Evolutionary conservation across 2,113 vertebrate genomes (phyloP).

Genomic region (Pomatorhinus ruficollis): DNA sequence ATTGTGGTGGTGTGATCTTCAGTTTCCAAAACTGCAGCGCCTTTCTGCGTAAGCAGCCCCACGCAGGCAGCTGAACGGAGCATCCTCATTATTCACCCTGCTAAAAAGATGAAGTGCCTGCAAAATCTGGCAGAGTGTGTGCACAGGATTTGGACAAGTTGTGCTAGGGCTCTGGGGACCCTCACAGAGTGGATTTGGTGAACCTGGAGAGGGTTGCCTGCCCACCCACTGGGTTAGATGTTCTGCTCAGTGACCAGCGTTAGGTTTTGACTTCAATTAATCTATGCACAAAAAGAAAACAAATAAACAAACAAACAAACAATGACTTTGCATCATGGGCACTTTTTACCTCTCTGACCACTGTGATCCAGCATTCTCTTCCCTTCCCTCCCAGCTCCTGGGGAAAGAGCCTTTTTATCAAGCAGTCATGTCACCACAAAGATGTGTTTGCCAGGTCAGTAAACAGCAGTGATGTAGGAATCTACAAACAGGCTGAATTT

Average conservation of each 20-base stretch:
- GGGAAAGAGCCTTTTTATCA: neutral
- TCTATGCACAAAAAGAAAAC: neutral
- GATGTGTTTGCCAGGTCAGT: neutral
- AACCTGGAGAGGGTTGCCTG: neutral
- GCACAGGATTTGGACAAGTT: neutral
- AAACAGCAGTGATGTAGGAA: neutral
- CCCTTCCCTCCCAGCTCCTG: neutral
- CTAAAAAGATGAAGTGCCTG: neutral
- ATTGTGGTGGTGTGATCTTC: neutral
- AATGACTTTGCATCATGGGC: neutral
- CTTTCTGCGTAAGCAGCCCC: neutral
- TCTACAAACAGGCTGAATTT: neutral
- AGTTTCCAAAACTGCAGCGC: neutral
- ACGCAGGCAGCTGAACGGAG: neutral
- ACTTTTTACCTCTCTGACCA: fast-evolving
- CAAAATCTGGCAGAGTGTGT: neutral
- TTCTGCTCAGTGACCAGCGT: slow-evolving; percentile 4
- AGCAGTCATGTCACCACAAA: neutral
- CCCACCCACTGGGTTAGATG: neutral
- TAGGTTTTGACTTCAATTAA: slow-evolving; percentile 20
- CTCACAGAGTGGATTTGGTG: neutral
- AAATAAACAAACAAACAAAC: neutral
- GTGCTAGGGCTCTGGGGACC: neutral
- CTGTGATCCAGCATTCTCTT: neutral
- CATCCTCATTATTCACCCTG: slow-evolving; percentile 1